Percentiles rank a stretch among this genome's conserved stretches.
These are phyloP conservation scores for Nerophis ophidion DNA, from an alignment of 2,113 vertebrate species.

Conservation along the genomic window DNA sequence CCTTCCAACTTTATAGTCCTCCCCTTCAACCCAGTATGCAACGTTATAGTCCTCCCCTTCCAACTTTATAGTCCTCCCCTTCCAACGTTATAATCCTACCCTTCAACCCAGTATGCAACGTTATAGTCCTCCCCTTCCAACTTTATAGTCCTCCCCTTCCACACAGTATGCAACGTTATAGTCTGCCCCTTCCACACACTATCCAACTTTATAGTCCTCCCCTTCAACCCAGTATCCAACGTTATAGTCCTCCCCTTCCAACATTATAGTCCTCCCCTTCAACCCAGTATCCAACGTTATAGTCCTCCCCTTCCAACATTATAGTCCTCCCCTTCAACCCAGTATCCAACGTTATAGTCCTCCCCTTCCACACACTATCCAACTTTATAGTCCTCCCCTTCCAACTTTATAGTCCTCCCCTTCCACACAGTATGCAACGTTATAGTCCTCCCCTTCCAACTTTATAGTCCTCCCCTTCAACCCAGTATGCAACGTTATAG, in stretches of 20 bases:
- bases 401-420: constrained; percentile 24
- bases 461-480: not conserved
- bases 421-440: constrained; percentile 15
- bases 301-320: too few relatives aligned
- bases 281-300: constrained; percentile 12
- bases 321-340: constrained; percentile 19
- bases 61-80: constrained; percentile 25
- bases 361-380: constrained; percentile 17
- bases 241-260: too few relatives aligned
- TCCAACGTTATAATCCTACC: constrained; percentile 21
- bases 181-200: constrained; percentile 21
- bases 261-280: constrained; percentile 15
- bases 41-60: constrained; percentile 28
- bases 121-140: constrained; percentile 23
- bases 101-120: constrained; percentile 18
- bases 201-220: constrained; percentile 20
- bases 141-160: constrained; percentile 21
- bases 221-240: constrained; percentile 22
- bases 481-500: constrained; percentile 17
- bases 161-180: constrained; percentile 10
- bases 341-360: constrained; percentile 16
- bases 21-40: constrained; percentile 18
- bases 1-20: constrained; percentile 23
- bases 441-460: constrained; percentile 27
- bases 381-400: constrained; percentile 26